phyloP scores from a whole-genome alignment of 2,113 vertebrate species.

The Ploceus nigricollis region DNA sequence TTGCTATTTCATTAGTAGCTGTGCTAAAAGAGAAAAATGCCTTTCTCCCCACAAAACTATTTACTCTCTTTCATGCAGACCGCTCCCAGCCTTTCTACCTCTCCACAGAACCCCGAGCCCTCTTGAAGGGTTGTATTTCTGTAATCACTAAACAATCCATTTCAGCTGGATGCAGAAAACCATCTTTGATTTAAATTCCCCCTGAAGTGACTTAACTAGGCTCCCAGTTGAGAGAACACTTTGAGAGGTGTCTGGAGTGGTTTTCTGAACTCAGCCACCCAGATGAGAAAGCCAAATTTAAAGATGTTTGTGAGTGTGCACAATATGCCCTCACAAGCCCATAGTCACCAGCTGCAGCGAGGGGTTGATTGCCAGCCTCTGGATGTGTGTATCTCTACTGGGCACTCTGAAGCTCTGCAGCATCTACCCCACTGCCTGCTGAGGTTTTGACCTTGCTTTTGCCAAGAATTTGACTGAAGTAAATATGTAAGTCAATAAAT shows the following conservation, averaged over 20 bases:
- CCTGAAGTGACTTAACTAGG: not conserved
- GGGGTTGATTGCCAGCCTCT: not conserved
- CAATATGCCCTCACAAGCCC: not conserved
- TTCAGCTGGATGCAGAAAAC: constrained; percentile 8
- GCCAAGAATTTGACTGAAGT: not conserved
- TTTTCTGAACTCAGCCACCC: not conserved
- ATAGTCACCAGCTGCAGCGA: not conserved
- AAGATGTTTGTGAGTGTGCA: not conserved
- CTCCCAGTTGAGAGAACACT: not conserved
- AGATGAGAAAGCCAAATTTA: not conserved
- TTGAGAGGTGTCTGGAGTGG: not conserved
- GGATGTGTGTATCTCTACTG: accelerated
- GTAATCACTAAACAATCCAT: not conserved
- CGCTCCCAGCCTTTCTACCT: not conserved
- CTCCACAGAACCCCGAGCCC: not conserved
- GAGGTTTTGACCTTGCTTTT: not conserved
- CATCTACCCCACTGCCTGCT: not conserved
- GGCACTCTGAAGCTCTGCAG: not conserved
- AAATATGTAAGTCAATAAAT: not conserved
- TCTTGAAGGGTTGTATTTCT: not conserved
- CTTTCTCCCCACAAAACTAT: not conserved
- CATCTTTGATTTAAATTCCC: not conserved
- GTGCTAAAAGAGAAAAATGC: not conserved
- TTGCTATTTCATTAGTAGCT: not conserved
- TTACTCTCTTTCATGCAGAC: not conserved